These are phyloP conservation scores for Amphipyra berbera DNA, from an alignment of 2,888 invertebrate species.

Conservation along the genomic window DNA sequence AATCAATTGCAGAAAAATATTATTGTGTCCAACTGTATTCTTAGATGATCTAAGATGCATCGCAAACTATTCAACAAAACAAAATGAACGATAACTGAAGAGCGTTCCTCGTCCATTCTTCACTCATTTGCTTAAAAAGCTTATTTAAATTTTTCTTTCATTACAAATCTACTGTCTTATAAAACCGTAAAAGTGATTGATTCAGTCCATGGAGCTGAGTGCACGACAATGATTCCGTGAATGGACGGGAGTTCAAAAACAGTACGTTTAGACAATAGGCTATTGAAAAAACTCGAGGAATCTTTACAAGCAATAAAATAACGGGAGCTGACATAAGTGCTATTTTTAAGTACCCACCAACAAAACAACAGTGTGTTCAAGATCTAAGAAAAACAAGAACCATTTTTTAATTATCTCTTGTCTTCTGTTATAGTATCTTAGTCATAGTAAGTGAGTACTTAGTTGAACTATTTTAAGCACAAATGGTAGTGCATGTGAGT, in stretches of 20 bases:
- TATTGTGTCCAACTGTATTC: conserved; percentile 1
- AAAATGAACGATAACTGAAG: background rate
- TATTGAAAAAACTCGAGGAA: conserved; percentile 76
- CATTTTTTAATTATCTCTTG: conserved; percentile 21
- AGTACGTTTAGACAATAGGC: conserved; percentile 74
- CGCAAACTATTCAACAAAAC: background rate
- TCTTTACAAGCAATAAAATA: conserved; percentile 67
- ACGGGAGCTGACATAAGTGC: conserved; percentile 50
- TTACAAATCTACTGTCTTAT: conserved; percentile 6
- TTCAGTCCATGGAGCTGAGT: conserved; percentile 31
- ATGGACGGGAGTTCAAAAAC: conserved; percentile 71
- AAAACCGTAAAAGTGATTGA: conserved; percentile 27
- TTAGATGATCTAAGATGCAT: background rate
- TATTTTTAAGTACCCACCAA: conserved; percentile 49
- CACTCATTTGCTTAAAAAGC: background rate
- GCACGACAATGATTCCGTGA: conserved; percentile 70
- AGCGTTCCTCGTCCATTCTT: background rate
- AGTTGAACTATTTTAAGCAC: conserved; percentile 56
- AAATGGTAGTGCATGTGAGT: conserved; percentile 59
- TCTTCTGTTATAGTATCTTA: conserved; percentile 27
- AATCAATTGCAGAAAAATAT: conserved; percentile 30
- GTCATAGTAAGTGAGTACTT: conserved; percentile 43
- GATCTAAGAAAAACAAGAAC: conserved; percentile 17
- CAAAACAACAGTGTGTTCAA: conserved; percentile 41
- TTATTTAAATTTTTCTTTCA: conserved; percentile 2